These are phyloP conservation scores for Phaetusa simplex DNA, from an alignment of 2,113 vertebrate genomes.

Conservation along the genomic window DNA sequence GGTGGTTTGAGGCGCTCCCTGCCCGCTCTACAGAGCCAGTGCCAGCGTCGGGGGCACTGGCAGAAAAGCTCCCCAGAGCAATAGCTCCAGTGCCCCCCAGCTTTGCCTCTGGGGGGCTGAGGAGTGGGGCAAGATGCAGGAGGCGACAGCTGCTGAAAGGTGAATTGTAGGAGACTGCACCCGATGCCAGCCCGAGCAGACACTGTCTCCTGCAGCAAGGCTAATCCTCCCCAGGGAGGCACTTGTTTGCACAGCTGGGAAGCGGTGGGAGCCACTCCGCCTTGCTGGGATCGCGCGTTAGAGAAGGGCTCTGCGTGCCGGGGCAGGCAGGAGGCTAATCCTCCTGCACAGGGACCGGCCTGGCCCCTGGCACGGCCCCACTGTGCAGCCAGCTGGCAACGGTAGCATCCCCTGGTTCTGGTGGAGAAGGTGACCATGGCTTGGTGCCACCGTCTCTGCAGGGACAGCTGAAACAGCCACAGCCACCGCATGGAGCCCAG, in stretches of 20 bases:
- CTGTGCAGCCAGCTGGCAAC: background rate
- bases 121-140: background rate
- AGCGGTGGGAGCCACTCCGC: background rate
- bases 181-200: background rate
- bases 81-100: no score
- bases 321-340: background rate
- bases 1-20: background rate
- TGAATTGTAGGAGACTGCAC: background rate
- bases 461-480: background rate
- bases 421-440: background rate
- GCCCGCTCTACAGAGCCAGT: background rate
- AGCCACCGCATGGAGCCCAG: background rate
- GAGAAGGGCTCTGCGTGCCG: background rate
- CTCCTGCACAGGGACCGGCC: background rate
- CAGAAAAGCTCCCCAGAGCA: background rate
- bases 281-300: background rate
- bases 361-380: rapidly evolving
- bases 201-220: background rate
- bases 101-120: background rate
- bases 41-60: background rate
- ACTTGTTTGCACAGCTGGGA: background rate
- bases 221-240: background rate
- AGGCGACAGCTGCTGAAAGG: background rate
- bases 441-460: background rate
- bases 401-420: background rate